Base-by-base conservation (phyloP, 2,113 vertebrate species). In the Patagioenas fasciata region DNA sequence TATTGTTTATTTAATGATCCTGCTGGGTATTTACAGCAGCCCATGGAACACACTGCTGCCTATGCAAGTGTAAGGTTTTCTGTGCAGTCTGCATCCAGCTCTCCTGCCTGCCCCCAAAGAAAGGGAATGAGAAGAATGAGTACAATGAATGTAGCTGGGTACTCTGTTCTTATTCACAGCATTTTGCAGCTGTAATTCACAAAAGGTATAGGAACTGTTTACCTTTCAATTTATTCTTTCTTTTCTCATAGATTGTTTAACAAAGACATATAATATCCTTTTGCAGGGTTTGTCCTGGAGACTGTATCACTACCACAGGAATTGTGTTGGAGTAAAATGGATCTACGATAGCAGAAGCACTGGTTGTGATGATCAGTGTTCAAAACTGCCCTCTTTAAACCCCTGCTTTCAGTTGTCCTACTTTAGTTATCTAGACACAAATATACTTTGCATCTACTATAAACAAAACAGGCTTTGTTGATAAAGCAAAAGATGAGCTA, bases 401-500 rank as follows among this genome's bases (percentile, higher is more conserved):
- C 14, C 15, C 16, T 54, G 15, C 53, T 93, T 72, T 94, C 36
- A 28, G 14, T 88, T 94, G 77, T 56, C 67, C 79, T 85, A n/a
- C 13, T 85, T 96, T 40, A 77, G 36, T 53, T 89, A 3, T 69
- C 75, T 85, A 74, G 62, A 80, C 40, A 44, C 73, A 80, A 72
- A 57, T 56, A 69, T 16, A 24, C 38, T 69, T 24, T 89, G 24
- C 58, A 34, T 88, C 62, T 88, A 40, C 77, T 86, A 42, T 42
- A 14, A 42, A 42, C 91, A 78, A 74, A 73, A 69, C 71, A 50
- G 60, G 62, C 82, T 89, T 88, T 92, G 67, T 88, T 95, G 92
- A 34, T 88, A 80, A 80, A 92, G 92, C 21, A 73, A 44, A 94
- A 80, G 47, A 90, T 47, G 44, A 90, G 66, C 44, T 88, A 65